Percentiles rank a stretch among this genome's conserved stretches.
These are phyloP conservation scores for Trichechus manatus DNA, from an alignment of 2,113 vertebrate species.

Conservation along the genomic window DNA sequence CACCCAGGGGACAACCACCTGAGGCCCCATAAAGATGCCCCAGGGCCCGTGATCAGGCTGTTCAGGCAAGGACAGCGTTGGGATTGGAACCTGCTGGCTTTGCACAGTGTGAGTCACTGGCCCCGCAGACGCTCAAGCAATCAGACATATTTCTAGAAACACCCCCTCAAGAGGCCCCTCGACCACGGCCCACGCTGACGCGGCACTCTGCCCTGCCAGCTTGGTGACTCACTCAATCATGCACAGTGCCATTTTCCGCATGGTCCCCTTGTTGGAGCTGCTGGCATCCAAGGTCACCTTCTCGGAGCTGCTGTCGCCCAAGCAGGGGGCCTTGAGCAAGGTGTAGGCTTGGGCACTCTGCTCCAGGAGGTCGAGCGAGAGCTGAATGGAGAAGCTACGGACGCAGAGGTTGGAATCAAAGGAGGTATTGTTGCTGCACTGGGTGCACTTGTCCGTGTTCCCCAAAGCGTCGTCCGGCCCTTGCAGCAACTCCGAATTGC, in stretches of 20 bases:
- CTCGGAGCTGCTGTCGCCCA: fast-evolving
- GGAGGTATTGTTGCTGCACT: background rate
- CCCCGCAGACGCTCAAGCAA: background rate
- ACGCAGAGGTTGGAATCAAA: background rate
- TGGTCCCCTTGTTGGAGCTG: fast-evolving
- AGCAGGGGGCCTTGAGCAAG: fast-evolving
- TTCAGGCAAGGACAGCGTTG: background rate
- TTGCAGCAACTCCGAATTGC: background rate
- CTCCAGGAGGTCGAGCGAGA: background rate
- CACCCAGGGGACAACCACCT: background rate
- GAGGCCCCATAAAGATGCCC: background rate
- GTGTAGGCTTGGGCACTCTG: background rate
- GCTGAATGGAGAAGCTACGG: background rate
- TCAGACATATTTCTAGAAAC: fast-evolving
- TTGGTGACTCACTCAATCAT: conserved; percentile 9
- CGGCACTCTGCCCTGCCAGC: fast-evolving
- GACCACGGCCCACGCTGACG: fast-evolving
- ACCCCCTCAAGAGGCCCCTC: no score
- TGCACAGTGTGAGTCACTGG: background rate
- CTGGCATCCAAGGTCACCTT: fast-evolving
- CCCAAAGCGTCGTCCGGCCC: fast-evolving
- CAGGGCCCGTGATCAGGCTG: background rate
- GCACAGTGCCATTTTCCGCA: conserved; percentile 42
- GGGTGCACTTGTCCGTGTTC: fast-evolving
- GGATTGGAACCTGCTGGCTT: background rate